Base-by-base conservation (phyloP, 2,113 vertebrate genomes). In the cat (Felis catus) region DNA sequence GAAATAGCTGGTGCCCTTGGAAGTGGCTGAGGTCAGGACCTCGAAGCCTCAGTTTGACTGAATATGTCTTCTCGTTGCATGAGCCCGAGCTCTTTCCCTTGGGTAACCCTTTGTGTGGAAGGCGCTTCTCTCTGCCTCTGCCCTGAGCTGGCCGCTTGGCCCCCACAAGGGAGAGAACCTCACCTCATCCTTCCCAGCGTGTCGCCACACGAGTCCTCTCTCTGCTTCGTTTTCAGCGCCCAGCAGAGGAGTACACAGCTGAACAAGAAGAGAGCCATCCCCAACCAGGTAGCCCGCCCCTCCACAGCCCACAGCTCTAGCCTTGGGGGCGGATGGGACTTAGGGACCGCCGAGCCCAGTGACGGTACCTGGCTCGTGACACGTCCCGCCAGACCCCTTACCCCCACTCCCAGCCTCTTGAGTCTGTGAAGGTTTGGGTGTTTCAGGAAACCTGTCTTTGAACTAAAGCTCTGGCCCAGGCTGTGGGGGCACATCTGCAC, bases 261-360 rank as follows among this genome's bases (percentile, higher is more conserved):
- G 12, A 99, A 99, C 98, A 99, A 99, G 99, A 99, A 99, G 97
- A 99, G 99, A 79, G 99, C 99, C 61, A 98, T 99, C 83, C 99
- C 99, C 0, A 99, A 99, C 91, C 99, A 99, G 99, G 99, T 99
- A 99, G 58, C 73, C 31, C 63, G 2, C 58, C 74, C 61, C 18
- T 45, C 33, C 10, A 1, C 1, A 4, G 74, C 81, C 65, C 4
- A 0, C 41, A 70, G 27, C 79, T 16, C 58, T 48, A 36, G 25
- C 51, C 29, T 33, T 1, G 29, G 74, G 63, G 48, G 39, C 0
- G 23, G 71, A 48, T 66, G 81, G 85, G 61, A 2, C 48, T 23
- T 3, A 31, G 55, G 33, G 79, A 41, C 45, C 2, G 13, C 36
- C 0, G 7, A 61, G 61, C 36, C 71, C 45, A 4, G 16, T 1